Base-by-base conservation (phyloP, 2,888 invertebrate genomes). In the Hemistola chrysoprasaria region DNA sequence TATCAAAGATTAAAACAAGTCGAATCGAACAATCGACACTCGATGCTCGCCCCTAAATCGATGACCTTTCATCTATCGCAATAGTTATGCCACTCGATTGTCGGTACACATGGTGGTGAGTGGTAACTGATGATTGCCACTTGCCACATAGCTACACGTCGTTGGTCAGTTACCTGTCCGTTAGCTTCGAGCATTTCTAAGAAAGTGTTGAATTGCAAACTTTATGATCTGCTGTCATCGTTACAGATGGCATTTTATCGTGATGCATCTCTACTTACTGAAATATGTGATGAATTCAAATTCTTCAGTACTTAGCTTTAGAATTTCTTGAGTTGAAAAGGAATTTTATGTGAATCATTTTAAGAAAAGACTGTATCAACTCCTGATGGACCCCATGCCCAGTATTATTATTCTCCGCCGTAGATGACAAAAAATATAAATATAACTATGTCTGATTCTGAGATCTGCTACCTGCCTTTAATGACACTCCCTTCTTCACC, bases 1-100 rank as follows among this genome's bases (percentile, higher is more conserved):
- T 4, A 6, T 26, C 28, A 20, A 8, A 21, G 2, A 11, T 29
- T 20, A 27, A 38, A 38, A 31, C 5, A 10, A 16, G 8, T 25
- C 1, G 21, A 25, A 8, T 8, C 10, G 28, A 39, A 46, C 32
- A 47, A 46, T 43, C 26, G 33, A 40, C 28, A 27, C 24, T 26
- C 27, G 40, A 43, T 43, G 31, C 46, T 46, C 44, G 41, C 47
- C 45, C 49, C 37, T 35, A 43, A 47, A 51, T 48, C 44, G 48
- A 48, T 52, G 50, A 50, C 52, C 53, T 56, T 56, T 53, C 8
- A 16, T 28, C 22, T 45, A 45, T 50, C 44, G 53, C 52, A 56
- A 53, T 53, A 22, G 41, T 53, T 52, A 49, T 53, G 49, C 42
- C 49, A 52, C 27, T 40, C 37, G 42, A 41, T 42, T 40, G 40